Evolutionary conservation across 2,888 invertebrate genomes (phyloP).

Genomic region (Coleophora deauratella): DNA sequence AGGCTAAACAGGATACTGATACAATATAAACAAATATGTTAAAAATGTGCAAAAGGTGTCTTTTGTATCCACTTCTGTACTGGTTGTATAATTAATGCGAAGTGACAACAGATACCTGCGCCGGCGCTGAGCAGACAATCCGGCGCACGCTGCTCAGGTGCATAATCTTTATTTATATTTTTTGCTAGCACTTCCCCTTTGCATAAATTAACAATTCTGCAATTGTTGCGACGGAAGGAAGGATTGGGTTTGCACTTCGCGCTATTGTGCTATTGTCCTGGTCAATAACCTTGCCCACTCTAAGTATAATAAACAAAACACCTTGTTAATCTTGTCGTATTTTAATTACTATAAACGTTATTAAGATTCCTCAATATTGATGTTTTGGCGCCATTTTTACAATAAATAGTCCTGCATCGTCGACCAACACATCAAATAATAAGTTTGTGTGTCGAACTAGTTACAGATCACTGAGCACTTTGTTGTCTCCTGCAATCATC

Average conservation of each 20-base stretch:
- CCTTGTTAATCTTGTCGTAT: neutral
- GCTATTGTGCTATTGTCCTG: too few relatives aligned
- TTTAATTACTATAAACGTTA: neutral
- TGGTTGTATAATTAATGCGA: conserved; percentile 58
- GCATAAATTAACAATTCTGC: conserved; percentile 67
- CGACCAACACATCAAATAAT: conserved; percentile 3
- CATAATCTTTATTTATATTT: conserved; percentile 66
- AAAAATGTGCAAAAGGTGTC: conserved; percentile 30
- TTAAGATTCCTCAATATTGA: conserved; percentile 6
- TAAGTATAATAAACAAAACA: too few relatives aligned
- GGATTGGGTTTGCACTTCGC: conserved; percentile 9
- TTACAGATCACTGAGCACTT: conserved; percentile 61
- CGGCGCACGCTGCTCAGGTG: conserved; percentile 61
- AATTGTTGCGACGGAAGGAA: conserved; percentile 28
- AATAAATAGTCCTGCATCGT: conserved; percentile 16
- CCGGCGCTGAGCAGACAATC: conserved; percentile 25
- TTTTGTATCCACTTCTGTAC: conserved; percentile 38
- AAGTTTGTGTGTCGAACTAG: conserved; percentile 49
- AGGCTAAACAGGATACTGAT: conserved; percentile 4
- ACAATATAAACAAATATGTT: conserved; percentile 10
- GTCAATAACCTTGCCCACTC: too few relatives aligned
- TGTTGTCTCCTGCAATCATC: conserved; percentile 56
- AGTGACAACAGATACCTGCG: conserved; percentile 49
- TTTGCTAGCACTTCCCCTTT: conserved; percentile 67
- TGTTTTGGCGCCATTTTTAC: conserved; percentile 20